Conservation (phyloP, 2,113 vertebrate species). For the Cryptoleucopteryx plumbea region DNA sequence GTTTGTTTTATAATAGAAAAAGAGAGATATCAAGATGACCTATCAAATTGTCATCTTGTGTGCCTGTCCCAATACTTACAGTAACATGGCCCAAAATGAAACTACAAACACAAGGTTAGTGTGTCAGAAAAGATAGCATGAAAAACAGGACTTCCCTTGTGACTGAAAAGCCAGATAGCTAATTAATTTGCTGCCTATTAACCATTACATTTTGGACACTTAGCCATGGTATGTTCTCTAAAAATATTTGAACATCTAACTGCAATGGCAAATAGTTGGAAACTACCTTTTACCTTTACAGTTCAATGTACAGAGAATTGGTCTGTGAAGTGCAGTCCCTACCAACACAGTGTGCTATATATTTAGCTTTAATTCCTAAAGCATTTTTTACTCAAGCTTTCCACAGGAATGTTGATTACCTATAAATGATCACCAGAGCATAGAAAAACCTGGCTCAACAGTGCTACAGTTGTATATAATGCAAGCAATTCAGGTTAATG, state of each 20-base stretch:
- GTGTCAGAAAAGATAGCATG: not conserved
- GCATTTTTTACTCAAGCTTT: not conserved
- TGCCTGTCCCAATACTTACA: not conserved
- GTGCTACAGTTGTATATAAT: not conserved
- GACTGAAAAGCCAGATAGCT: not conserved
- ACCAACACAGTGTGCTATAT: not conserved
- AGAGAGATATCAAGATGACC: not conserved
- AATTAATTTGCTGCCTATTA: slow-evolving; percentile 35
- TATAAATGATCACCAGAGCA: not conserved
- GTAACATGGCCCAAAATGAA: not conserved
- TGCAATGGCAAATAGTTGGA: not conserved
- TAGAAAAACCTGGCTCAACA: not conserved
- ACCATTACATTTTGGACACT: not conserved
- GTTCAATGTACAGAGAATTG: not conserved
- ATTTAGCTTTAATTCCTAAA: not conserved
- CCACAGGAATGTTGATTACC: not conserved
- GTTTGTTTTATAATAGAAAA: not conserved
- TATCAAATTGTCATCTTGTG: not conserved
- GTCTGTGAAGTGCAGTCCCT: not conserved
- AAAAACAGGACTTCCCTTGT: slow-evolving; percentile 16
- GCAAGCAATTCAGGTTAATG: not conserved
- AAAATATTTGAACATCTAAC: not conserved
- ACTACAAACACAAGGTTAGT: not conserved
- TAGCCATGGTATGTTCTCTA: not conserved
- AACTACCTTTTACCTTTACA: not conserved